Evolutionary conservation across 2,888 invertebrate genomes (phyloP), one percentile per base, ranked within the genome.

Genomic region (Drosophila melanosoma): DNA sequence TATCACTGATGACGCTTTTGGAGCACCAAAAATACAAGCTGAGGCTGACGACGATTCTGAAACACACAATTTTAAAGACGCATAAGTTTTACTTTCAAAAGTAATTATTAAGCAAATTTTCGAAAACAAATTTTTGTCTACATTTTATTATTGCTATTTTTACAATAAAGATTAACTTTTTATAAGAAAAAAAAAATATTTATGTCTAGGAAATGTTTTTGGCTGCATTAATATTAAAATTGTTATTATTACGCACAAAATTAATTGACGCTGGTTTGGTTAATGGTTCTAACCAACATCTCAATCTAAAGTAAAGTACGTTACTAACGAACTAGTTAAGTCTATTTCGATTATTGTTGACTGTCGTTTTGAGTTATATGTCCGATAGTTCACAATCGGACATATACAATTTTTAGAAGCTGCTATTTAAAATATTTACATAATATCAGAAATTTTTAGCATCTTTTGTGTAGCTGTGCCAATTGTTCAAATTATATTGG

Each of bases 401-500:
- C 36, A 12, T 26, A 45, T 15, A 45, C 1, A 52, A 26, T 15
- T 49, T 54, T 40, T 17, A 8, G n/a, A 56, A 26, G 23, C 38
- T 10, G 4, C 11, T 6, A 42, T 12, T 20, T 23, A 29, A 32
- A 49, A 26, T 17, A 35, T 23, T 8, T 32, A 40, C 49, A 61
- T 26, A 26, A 35, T 20, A 23, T 12, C 11, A 29, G 23, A 40
- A 40, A 54, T 36, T 26, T 42, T 26, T 12, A 17, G 58, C 45
- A 59, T 29, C 12, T 20, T 11, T 23, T 58, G 20, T 63, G 56
- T 32, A 32, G 52, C 35, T 51, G 60, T 10, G 48, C 60, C 73
- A 70, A 60, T 60, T 70, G 62, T 53, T 71, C 32, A 42, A 57
- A 38, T 69, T 69, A 40, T 53, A 66, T 63, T 59, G 35, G 20